Evolutionary conservation across 2,113 vertebrate species (phyloP), one percentile per base, ranked within the genome.

Genomic region (Eurypyga helias): DNA sequence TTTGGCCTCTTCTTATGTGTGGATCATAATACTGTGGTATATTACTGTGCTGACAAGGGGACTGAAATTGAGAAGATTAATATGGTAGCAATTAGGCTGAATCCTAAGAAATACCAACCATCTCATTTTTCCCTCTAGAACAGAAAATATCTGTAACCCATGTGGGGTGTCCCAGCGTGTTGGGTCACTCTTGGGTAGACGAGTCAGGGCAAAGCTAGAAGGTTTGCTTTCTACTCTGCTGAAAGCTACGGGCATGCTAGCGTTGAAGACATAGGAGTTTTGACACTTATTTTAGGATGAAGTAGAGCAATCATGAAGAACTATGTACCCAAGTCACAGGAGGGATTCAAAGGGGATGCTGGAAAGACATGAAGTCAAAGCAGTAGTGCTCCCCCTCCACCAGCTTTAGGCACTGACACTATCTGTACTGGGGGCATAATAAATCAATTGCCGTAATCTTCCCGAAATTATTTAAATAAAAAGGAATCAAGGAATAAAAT

Each of bases 61-160:
- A 55, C 24, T 91, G 82, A 94, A 90, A 91, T 70, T 80, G 45
- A 96, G 77, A 94, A 46, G 51, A 90, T 87, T 58, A 80, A 58
- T 69, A 41, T 24, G n/a, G 23, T 26, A 87, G 36, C 41, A 62
- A 69, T 31, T 20, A 29, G 55, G 10, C 24, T 69, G 72, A 95
- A 91, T 73, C 52, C 57, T 91, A 29, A 90, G 83, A 87, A 79
- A 84, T 49, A 18, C 9, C 3, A 8, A 19, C 5, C 23, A 15
- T 55, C 24, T 81, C 62, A 10, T 83, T 92, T 26, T 34, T 86
- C 21, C 29, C 64, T 64, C 48, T 69, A 73, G 26, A 81, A 81
- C 17, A 90, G 31, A 6, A 77, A 80, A 43, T 66, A 58, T 43
- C 31, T n/a, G 15, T 52, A 45, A 88, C 21, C 10, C 19, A 8